phyloP scores from a whole-genome alignment of 2,113 vertebrate genomes.

The Cyprinodon tularosa region DNA sequence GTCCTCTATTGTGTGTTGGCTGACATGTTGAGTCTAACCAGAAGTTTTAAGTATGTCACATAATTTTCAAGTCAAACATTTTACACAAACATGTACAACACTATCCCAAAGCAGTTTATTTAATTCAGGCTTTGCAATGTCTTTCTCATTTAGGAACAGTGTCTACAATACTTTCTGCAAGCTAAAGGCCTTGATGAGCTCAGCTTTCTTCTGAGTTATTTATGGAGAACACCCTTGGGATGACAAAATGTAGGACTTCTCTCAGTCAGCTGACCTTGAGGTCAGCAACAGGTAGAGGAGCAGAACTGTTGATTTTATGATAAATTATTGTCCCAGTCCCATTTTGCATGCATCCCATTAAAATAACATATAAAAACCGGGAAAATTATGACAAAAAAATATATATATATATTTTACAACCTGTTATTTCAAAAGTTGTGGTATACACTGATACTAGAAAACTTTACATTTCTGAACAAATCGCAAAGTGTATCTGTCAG shows the following conservation, averaged over 20 bases:
- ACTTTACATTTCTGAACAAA: neutral
- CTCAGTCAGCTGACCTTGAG: neutral
- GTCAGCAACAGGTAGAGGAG: neutral
- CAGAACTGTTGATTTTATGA: neutral
- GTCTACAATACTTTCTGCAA: no score
- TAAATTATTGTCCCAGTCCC: neutral
- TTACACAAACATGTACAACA: neutral
- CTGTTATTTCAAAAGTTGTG: neutral
- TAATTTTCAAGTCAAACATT: neutral
- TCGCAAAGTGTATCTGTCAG: neutral
- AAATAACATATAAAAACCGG: neutral
- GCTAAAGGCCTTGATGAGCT: no score
- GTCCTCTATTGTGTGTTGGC: no score
- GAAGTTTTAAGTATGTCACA: no score
- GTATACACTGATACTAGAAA: neutral
- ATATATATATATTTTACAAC: no score
- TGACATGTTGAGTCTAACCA: no score
- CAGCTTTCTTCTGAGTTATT: neutral
- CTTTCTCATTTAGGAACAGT: no score
- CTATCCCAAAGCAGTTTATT: neutral
- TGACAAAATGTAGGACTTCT: neutral
- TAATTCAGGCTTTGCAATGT: neutral
- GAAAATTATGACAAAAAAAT: neutral
- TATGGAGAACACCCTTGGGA: neutral
- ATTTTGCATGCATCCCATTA: neutral